A percentile compares a stretch with the other conserved stretches of the same genome.
Conservation (phyloP, 92 coral and sea anemone species). For the Parazoanthus swiftii region DNA sequence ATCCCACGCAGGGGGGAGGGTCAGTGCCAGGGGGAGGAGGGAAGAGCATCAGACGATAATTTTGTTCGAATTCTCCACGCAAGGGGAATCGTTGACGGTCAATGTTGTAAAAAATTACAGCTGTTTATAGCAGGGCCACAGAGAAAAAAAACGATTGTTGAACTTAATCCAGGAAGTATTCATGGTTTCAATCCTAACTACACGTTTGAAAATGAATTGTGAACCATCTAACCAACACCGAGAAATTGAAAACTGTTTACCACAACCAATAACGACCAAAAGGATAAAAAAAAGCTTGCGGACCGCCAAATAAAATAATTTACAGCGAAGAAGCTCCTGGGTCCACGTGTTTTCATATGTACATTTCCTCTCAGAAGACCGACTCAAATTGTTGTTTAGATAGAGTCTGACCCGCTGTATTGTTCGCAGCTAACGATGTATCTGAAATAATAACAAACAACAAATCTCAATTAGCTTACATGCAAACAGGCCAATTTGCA, state of each 20-base stretch:
- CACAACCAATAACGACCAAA: not conserved
- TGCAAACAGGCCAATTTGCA: too few relatives aligned
- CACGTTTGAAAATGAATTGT: too few relatives aligned
- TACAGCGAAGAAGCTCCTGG: not conserved
- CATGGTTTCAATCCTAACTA: not conserved
- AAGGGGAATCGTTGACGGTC: too few relatives aligned
- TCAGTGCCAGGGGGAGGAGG: too few relatives aligned
- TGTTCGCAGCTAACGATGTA: slow-evolving; percentile 77
- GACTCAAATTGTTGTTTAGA: slow-evolving; percentile 1
- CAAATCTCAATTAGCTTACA: not conserved
- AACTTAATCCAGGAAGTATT: too few relatives aligned
- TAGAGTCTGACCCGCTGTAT: slow-evolving; percentile 21
- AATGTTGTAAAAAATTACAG: too few relatives aligned
- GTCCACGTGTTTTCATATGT: not conserved
- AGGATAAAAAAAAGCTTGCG: not conserved
- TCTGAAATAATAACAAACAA: slow-evolving; percentile 44
- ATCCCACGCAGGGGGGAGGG: too few relatives aligned
- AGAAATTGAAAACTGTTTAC: not conserved
- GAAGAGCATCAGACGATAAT: too few relatives aligned
- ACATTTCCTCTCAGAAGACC: not conserved
- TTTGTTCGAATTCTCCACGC: too few relatives aligned
- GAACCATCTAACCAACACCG: not conserved
- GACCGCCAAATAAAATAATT: not conserved
- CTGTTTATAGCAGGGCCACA: too few relatives aligned
- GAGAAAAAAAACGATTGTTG: too few relatives aligned